Base-by-base conservation (phyloP, 64 coral and sea anemone species). In the Actinia equina region DNA sequence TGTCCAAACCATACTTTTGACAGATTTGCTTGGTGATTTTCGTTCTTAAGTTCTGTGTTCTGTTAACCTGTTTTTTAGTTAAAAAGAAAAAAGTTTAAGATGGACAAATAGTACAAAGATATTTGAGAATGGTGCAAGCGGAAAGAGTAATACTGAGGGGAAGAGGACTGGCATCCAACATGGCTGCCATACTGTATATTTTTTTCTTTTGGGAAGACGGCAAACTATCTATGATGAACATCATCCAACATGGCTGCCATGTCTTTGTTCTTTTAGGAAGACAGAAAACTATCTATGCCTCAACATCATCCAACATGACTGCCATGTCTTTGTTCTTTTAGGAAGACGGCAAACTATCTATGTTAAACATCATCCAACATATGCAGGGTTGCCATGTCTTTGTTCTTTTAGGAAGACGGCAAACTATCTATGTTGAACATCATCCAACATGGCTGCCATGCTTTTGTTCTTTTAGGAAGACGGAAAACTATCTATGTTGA, bases 1-100 rank as follows among this genome's bases (percentile, higher is more conserved):
- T 74, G 27, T 74, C 69, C 14, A 74, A 74, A 30, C 69, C 69
- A 18, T 74, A 74, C 69, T 41, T 74, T 74, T 74, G 69, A 41
- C 69, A 74, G n/a, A 74, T 26, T 74, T 41, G 10, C 12, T 74
- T 74, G 8, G 13, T 74, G 25, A 14, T 41, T 74, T 25, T 74
- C n/a, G 20, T 60, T 69, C 63, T 69, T 4, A 69, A 23, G 22
- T 69, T 23, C 10, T 69, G 63, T 3, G 18, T 74, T 41, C 25
- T 74, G 25, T 74, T 74, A 14, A 74, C 7, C 69, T 74, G 69
- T 74, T 74, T 74, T 54, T 16, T 2, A 57, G 55, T 57, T 74
- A 41, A 74, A 74, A 37, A 27, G 2, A 74, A 30, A 2, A 74
- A 1, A 41, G 19, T n/a, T 63, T 10, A 65, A 7, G 55, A 16